A percentile compares a stretch with the other conserved stretches of the same genome.
Evolutionary conservation across 2,113 vertebrate genomes (phyloP).

Genomic region (Dromas ardeola): DNA sequence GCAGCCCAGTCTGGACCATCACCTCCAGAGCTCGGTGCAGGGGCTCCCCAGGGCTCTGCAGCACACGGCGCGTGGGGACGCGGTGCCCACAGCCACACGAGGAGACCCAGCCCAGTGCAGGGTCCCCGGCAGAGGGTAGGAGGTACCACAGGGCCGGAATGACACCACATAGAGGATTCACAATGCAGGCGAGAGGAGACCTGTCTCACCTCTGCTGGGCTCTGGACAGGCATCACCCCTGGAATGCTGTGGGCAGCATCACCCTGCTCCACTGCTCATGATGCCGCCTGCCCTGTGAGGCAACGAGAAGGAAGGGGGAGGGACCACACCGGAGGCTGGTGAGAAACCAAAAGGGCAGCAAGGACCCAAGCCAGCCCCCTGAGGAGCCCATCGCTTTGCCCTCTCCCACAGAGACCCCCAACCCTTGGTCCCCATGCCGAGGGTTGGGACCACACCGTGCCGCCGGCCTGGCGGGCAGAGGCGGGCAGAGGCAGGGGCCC

Average conservation of each 20-base stretch:
- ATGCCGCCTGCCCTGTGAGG: accelerated
- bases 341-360: background rate
- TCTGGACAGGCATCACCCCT: background rate
- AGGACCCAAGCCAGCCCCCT: background rate
- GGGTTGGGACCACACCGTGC: background rate
- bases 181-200: background rate
- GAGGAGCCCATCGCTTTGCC: accelerated
- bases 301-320: background rate
- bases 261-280: accelerated
- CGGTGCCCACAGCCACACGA: background rate
- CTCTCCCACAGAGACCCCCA: background rate
- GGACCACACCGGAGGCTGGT: background rate
- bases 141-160: background rate
- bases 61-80: accelerated
- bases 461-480: background rate
- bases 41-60: background rate
- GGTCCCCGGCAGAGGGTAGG: background rate
- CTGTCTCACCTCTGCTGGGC: background rate
- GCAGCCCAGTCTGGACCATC: background rate
- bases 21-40: background rate
- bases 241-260: background rate
- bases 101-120: background rate
- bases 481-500: background rate
- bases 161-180: background rate
- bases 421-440: background rate